A percentile compares a stretch with the other conserved stretches of the same genome.
These are phyloP conservation scores for Silvanus unidentatus DNA, from an alignment of 2,888 invertebrate species.

Conservation along the genomic window DNA sequence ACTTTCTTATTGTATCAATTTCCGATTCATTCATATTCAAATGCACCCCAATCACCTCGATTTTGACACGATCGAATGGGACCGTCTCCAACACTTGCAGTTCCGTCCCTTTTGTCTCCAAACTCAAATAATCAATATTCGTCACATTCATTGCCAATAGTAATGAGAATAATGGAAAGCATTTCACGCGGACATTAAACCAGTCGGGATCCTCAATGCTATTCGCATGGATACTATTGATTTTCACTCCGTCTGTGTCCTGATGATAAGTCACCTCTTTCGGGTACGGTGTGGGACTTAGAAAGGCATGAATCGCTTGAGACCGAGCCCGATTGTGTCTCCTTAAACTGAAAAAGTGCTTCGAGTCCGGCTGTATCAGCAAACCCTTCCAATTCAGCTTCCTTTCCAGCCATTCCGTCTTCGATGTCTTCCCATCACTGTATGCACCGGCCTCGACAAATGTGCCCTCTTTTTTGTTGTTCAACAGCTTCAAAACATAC, in stretches of 20 bases:
- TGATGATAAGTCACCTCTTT: slow-evolving; percentile 57
- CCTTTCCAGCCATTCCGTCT: slow-evolving; percentile 66
- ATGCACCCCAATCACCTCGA: slow-evolving; percentile 46
- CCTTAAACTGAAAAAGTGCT: slow-evolving; percentile 65
- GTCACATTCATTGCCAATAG: slow-evolving; percentile 70
- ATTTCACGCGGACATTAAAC: slow-evolving; percentile 71
- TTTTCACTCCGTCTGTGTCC: slow-evolving; percentile 41
- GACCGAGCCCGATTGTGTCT: slow-evolving; percentile 54
- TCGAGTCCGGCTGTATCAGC: slow-evolving; percentile 68
- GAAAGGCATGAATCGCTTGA: slow-evolving; percentile 69
- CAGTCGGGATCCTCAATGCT: slow-evolving; percentile 52
- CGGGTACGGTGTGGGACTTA: slow-evolving; percentile 70
- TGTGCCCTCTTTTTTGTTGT: slow-evolving; percentile 55
- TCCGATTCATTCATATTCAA: slow-evolving; percentile 36
- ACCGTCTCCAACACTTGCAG: slow-evolving; percentile 53
- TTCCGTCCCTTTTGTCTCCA: slow-evolving; percentile 55
- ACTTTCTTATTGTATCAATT: slow-evolving; percentile 41
- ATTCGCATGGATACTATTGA: slow-evolving; percentile 50
- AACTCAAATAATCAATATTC: slow-evolving; percentile 62
- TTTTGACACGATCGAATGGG: slow-evolving; percentile 51
- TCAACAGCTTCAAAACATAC: slow-evolving; percentile 45
- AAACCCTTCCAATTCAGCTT: slow-evolving; percentile 70
- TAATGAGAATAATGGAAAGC: slow-evolving; percentile 78
- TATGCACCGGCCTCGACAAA: slow-evolving; percentile 66
- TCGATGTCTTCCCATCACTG: slow-evolving; percentile 54